These are phyloP conservation scores for Oryzias javanicus DNA, from an alignment of 2,113 vertebrate species.

Conservation along the genomic window DNA sequence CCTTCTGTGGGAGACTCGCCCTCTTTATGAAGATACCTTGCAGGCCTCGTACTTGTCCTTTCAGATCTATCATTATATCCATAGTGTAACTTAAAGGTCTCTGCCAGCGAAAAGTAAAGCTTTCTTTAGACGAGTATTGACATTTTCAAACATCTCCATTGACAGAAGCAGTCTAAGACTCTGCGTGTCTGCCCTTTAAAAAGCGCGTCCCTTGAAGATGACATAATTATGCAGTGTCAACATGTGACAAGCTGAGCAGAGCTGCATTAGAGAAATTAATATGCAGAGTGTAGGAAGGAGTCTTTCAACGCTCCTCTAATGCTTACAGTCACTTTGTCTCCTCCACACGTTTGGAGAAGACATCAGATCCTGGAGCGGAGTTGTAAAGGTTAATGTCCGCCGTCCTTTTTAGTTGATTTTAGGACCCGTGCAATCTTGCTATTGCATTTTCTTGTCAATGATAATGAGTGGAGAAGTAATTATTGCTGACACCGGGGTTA, in stretches of 20 bases:
- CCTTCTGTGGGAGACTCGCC: neutral
- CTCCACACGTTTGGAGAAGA: slow-evolving; percentile 37
- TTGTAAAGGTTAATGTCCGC: slow-evolving; percentile 44
- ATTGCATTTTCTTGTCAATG: slow-evolving; percentile 44
- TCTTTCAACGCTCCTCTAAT: slow-evolving; percentile 53
- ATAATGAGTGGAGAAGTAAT: slow-evolving; percentile 44
- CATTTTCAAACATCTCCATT: slow-evolving; percentile 31
- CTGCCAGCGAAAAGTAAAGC: slow-evolving; percentile 31
- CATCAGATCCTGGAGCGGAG: slow-evolving; percentile 30
- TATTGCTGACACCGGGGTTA: slow-evolving; percentile 42
- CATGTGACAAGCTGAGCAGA: slow-evolving; percentile 56
- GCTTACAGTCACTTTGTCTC: slow-evolving; percentile 43
- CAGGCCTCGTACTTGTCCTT: slow-evolving; percentile 1
- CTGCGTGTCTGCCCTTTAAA: slow-evolving; percentile 48
- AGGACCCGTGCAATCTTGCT: slow-evolving; percentile 23
- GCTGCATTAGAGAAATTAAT: slow-evolving; percentile 64
- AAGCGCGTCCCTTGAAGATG: slow-evolving; percentile 48
- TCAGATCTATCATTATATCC: slow-evolving; percentile 19
- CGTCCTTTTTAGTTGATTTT: slow-evolving; percentile 36
- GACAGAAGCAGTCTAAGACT: slow-evolving; percentile 5
- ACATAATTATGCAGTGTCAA: slow-evolving; percentile 70
- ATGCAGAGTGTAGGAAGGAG: slow-evolving; percentile 56
- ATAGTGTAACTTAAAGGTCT: slow-evolving; percentile 10
- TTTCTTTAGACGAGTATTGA: slow-evolving; percentile 27
- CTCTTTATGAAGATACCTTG: slow-evolving; percentile 15